phyloP scores from a whole-genome alignment of 1,140 invertebrate species.

The Agrilus planipennis region DNA sequence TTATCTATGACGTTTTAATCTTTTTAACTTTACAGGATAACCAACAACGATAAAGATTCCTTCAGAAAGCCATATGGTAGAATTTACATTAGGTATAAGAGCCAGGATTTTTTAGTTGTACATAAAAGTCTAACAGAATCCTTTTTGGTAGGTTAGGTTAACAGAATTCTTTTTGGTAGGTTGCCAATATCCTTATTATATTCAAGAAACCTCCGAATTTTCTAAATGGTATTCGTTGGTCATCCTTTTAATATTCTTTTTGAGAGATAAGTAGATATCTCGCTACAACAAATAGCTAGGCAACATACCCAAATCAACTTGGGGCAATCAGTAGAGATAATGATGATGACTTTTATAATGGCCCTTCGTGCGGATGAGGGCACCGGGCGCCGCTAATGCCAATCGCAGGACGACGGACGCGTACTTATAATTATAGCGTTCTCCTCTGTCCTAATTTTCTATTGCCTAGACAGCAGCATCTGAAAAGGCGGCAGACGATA shows the following conservation, averaged over 20 bases:
- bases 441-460: neutral
- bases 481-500: too few species aligned
- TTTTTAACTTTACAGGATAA: too few species aligned
- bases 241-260: neutral
- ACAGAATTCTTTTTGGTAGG: too few species aligned
- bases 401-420: constrained; percentile 21
- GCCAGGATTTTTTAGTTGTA: too few species aligned
- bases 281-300: neutral
- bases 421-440: constrained; percentile 25
- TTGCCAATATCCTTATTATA: too few species aligned
- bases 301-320: constrained; percentile 2
- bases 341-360: constrained; percentile 32
- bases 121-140: too few species aligned
- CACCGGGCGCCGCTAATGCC: constrained; percentile 26
- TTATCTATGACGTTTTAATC: too few species aligned
- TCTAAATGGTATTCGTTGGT: neutral
- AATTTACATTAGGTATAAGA: too few species aligned
- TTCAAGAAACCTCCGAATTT: too few species aligned
- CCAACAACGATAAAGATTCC: too few species aligned
- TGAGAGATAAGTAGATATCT: neutral
- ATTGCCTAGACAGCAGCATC: neutral
- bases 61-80: too few species aligned
- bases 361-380: constrained; percentile 26
- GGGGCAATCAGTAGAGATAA: constrained; percentile 20
- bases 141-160: too few species aligned